Conservation (phyloP, 1,140 invertebrate species). For the Phocides pigmalion region DNA sequence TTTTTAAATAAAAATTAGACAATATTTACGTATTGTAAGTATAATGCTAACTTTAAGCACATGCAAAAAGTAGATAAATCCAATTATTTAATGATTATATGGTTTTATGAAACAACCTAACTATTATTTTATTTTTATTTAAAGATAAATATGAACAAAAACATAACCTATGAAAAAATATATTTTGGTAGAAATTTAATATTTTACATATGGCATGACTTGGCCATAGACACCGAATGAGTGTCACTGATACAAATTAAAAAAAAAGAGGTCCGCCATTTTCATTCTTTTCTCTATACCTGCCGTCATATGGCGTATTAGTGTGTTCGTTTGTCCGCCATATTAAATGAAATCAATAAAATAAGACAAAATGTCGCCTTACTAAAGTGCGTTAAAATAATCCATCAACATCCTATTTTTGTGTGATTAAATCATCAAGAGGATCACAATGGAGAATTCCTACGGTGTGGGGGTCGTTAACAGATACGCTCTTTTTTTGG, state of each 20-base stretch:
- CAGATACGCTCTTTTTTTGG: constrained; percentile 95
- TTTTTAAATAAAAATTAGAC: too few species aligned
- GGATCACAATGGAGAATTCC: constrained; percentile 92
- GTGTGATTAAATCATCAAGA: constrained; percentile 82
- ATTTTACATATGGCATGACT: too few species aligned
- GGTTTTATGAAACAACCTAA: too few species aligned
- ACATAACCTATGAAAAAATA: too few species aligned
- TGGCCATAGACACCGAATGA: too few species aligned
- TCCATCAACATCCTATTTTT: constrained; percentile 82
- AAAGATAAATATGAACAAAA: too few species aligned
- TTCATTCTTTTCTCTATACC: constrained; percentile 79
- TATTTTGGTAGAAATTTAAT: too few species aligned
- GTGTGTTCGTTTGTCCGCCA: constrained; percentile 81
- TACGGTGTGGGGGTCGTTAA: constrained; percentile 97
- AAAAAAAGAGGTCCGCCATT: constrained; percentile 60
- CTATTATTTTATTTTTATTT: too few species aligned
- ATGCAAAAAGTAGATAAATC: too few species aligned
- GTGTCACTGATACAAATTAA: constrained; percentile 36
- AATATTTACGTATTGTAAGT: too few species aligned
- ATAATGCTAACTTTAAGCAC: too few species aligned
- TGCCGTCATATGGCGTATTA: constrained; percentile 83
- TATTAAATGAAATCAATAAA: constrained; percentile 85
- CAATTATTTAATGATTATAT: too few species aligned
- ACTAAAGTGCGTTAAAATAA: constrained; percentile 78
- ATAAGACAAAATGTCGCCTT: constrained; percentile 82